Evolutionary conservation across 2,113 vertebrate species (phyloP), one percentile per base, ranked within the genome.

Genomic region (Grammomys surdaster): DNA sequence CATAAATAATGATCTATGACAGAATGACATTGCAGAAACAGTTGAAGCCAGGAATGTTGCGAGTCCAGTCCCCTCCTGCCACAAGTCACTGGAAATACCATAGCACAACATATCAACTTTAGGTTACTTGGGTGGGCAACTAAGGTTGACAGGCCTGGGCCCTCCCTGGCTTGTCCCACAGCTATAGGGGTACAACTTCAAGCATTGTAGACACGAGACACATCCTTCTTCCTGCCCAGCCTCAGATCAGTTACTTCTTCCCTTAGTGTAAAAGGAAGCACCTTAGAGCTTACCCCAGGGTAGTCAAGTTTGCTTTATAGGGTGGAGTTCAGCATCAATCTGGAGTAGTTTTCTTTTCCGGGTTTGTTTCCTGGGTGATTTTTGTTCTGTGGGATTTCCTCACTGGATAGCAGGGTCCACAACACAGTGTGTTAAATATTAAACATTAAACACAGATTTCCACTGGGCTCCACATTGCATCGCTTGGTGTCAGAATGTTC

Each of bases 161-260:
- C 24, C 16, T 8, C 0, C 24, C 19, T 13, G 3, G 67, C 16
- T 14, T 46, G 1, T 7, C 20, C 67, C 36, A 54, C 7, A 72
- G 72, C n/a, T 12, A 75, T 26, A 1, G 1, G 31, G 56, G 12
- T 56, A 36, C 31, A 85, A 85, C 43, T 0, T 48, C 46, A 0
- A 12, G n/a, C 7, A 0, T 14, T 24, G 1, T 1, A 4, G 33
- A 22, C n/a, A 1, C 56, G 7, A 5, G 20, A 28, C 0, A 9
- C 4, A 13, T 4, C 67, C 19, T 36, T 63, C 40, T 36, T 56
- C 26, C 75, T 1, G 1, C 12, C 0, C 3, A 43, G 3, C 36
- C 92, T 33, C n/a, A 10, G 17, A 3, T 33, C 8, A 10, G 33
- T 16, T 89, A 63, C 7, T 46, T 81, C 56, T 40, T n/a, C 2